Conservation (phyloP, 2,797 vertebrate species). For the Enteromius paludinosus region DNA sequence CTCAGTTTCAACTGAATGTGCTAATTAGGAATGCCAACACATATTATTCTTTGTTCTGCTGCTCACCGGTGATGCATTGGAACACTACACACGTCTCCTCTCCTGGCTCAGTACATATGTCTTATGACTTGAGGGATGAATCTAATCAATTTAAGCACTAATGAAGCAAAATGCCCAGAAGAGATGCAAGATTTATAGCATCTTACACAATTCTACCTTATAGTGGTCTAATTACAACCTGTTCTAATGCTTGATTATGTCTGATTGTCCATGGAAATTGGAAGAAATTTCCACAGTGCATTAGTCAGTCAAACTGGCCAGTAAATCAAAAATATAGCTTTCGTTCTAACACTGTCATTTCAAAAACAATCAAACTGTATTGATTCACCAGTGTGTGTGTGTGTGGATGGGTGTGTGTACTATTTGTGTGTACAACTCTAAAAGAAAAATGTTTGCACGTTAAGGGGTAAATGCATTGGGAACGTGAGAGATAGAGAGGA, state of each 20-base stretch:
- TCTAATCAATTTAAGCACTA: constrained; percentile 2
- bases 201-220: not conserved
- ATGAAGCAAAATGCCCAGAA: constrained; percentile 11
- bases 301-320: not conserved
- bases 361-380: too few relatives aligned
- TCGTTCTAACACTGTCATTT: not conserved
- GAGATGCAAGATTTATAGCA: not conserved
- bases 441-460: not conserved
- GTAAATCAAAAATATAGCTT: not conserved
- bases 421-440: not conserved
- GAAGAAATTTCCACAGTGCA: not conserved
- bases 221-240: constrained; percentile 4
- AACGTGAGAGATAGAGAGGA: not conserved
- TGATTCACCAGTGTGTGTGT: too few relatives aligned
- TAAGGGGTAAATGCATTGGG: not conserved
- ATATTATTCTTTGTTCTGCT: not conserved
- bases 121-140: not conserved
- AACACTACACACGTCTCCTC: constrained; percentile 4
- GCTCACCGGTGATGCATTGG: constrained; percentile 1
- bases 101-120: not conserved
- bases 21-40: constrained; percentile 21
- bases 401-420: too few relatives aligned
- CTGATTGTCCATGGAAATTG: not conserved
- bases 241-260: not conserved
- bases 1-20: constrained; percentile 23